Evolutionary conservation across 2,113 vertebrate genomes (phyloP).

Genomic region (Eira barbara): DNA sequence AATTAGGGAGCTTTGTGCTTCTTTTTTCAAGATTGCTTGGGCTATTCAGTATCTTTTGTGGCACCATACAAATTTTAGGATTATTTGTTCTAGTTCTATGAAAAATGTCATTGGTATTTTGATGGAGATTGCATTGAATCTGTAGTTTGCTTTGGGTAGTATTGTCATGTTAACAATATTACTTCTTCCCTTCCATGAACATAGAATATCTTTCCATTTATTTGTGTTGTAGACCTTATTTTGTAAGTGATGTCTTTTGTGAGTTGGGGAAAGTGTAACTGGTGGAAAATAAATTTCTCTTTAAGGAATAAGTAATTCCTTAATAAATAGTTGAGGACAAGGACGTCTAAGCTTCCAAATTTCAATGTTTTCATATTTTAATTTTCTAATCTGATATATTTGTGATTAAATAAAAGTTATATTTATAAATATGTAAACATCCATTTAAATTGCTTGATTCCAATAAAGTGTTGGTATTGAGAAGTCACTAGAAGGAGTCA

Average conservation of each 20-base stretch:
- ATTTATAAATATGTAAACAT: neutral
- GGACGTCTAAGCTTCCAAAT: neutral
- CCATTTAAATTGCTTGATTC: neutral
- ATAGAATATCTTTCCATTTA: neutral
- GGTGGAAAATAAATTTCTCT: neutral
- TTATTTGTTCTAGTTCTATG: neutral
- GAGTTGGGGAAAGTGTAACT: neutral
- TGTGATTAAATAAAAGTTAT: neutral
- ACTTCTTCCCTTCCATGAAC: neutral
- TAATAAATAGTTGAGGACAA: neutral
- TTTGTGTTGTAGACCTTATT: neutral
- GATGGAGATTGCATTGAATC: neutral
- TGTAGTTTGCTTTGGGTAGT: neutral
- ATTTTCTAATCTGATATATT: neutral
- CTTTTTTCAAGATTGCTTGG: neutral
- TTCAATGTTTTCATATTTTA: neutral
- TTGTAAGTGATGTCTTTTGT: neutral
- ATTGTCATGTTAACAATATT: neutral
- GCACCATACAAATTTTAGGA: neutral
- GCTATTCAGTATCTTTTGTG: neutral
- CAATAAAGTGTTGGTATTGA: neutral
- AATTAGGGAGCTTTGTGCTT: neutral
- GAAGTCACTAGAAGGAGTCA: neutral
- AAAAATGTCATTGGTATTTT: neutral
- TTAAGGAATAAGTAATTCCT: neutral